Evolutionary conservation across 2,888 invertebrate species (phyloP), one percentile per base, ranked within the genome.

Genomic region (Melitaea athalia): DNA sequence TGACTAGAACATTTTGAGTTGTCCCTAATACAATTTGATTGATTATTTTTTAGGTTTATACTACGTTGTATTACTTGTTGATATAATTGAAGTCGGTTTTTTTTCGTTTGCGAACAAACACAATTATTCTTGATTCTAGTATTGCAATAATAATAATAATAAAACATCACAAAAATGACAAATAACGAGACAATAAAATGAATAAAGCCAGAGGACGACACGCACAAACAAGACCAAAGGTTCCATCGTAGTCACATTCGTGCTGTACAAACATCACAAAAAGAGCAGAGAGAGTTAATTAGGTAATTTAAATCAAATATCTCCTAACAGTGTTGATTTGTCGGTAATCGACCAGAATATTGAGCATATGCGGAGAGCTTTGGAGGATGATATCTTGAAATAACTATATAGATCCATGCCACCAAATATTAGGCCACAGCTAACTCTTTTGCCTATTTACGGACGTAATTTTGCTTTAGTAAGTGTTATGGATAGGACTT

Each of bases 281-380:
- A 14, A 5, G 14, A 14, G 5, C 12, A 12, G 14, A 14, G 47
- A 14, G 14, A n/a, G 47, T 5, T 47, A 47, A 47, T 3, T 3
- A 14, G n/a, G 12, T 47, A 47, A 14, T n/a, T 14, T n/a, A 47
- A n/a, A n/a, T n/a, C n/a, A n/a, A n/a, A 47, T 14, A n/a, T 3
- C 12, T 47, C 14, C 47, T 47, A 47, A 8, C 17, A 52, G 15
- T 57, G 38, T 57, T 57, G 38, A 57, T 57, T 12, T 33, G 14
- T 12, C 38, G 11, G 14, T 47, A 57, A 33, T 6, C 14, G 11
- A 33, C 57, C 57, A 57, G 57, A n/a, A 57, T 8, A 33, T 7
- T 57, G 61, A 61, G 33, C 50, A 50, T n/a, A 62, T 62, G 38
- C 50, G 33, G 50, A 50, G 50, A 3, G 47, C 24, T 24, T 50